phyloP scores from a whole-genome alignment of 2,113 vertebrate genomes.

The Ptyas mucosa region DNA sequence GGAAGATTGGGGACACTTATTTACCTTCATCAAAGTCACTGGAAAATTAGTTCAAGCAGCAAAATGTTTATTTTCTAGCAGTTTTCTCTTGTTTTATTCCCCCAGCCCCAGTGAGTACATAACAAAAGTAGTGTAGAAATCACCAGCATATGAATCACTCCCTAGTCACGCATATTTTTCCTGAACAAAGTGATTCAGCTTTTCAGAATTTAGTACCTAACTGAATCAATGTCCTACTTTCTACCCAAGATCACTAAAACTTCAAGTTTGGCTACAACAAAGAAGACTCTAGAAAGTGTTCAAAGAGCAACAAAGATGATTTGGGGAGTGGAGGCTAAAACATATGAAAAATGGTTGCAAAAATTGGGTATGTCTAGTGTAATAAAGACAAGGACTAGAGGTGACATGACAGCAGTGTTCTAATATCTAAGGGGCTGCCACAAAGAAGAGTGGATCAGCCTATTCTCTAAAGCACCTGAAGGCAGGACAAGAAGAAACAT shows the following conservation, averaged over 20 bases:
- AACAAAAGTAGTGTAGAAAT: not conserved
- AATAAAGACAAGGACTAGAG: not conserved
- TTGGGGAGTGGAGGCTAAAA: not conserved
- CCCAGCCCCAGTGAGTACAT: not conserved
- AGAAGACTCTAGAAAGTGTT: not conserved
- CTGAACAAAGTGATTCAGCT: constrained; percentile 68
- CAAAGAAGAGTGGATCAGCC: not conserved
- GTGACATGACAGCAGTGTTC: not conserved
- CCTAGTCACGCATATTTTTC: constrained; percentile 59
- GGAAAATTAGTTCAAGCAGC: not conserved
- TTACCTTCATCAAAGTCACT: not conserved
- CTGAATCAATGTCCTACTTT: constrained; percentile 50
- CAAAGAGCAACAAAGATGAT: not conserved
- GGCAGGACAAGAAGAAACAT: no score
- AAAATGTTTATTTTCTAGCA: not conserved
- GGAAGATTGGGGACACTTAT: not conserved
- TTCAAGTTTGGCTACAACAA: not conserved
- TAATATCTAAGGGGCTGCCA: not conserved
- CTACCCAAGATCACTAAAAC: not conserved
- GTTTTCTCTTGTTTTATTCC: not conserved
- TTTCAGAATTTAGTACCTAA: constrained; percentile 58
- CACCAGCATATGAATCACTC: constrained; percentile 33
- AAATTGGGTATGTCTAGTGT: not conserved
- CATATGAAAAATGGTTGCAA: not conserved
- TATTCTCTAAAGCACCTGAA: not conserved